Evolutionary conservation across 1,140 invertebrate genomes (phyloP).

Genomic region (Sipha flava): DNA sequence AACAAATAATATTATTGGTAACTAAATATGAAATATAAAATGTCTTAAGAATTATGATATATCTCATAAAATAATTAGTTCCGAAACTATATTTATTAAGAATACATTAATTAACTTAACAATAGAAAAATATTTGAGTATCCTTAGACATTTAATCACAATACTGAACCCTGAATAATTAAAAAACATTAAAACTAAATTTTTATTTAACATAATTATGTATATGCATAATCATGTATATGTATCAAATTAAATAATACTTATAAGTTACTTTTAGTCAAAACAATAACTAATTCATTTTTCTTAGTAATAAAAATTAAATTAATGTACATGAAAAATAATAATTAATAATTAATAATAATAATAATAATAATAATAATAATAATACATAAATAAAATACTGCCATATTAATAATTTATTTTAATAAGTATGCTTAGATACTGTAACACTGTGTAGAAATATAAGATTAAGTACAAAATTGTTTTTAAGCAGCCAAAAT

Average conservation of each 20-base stretch:
- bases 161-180: not conserved
- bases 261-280: not conserved
- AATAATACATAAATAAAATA: not conserved
- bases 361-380: not conserved
- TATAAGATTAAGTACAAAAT: not conserved
- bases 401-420: not conserved
- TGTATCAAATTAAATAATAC: not conserved
- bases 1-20: not conserved
- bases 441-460: not conserved
- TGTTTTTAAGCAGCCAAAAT: not conserved
- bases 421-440: not conserved
- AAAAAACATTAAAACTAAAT: not conserved
- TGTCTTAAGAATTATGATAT: not conserved
- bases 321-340: not conserved
- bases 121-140: not conserved
- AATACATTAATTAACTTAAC: not conserved
- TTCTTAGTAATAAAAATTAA: not conserved
- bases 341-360: not conserved
- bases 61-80: not conserved
- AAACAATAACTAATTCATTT: not conserved
- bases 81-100: not conserved
- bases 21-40: conserved; percentile 5
- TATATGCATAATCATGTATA: not conserved
- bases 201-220: not conserved
- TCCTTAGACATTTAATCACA: not conserved